Percentiles rank a stretch among this genome's conserved stretches.
phyloP scores from a whole-genome alignment of 92 coral and sea anemone species.

The Montipora capitata region DNA sequence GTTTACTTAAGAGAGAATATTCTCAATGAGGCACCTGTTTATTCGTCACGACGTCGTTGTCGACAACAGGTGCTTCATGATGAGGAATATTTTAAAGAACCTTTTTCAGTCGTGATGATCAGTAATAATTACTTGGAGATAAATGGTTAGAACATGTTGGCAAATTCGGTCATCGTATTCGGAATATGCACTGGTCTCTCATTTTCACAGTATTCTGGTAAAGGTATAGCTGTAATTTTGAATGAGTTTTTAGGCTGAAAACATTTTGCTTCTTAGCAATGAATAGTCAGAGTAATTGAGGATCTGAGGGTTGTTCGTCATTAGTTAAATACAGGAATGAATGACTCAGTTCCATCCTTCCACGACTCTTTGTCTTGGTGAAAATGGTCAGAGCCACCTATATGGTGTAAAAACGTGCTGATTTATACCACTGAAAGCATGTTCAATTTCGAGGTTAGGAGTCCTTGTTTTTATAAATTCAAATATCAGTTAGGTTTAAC shows the following conservation, averaged over 20 bases:
- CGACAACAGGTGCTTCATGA: constrained; percentile 5
- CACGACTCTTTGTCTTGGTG: no score
- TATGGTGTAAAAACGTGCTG: no score
- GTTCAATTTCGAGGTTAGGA: no score
- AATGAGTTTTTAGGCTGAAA: background rate
- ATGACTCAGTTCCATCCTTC: no score
- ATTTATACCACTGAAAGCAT: no score
- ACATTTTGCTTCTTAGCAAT: background rate
- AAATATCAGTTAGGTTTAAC: no score
- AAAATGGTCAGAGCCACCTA: no score
- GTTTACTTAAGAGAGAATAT: background rate
- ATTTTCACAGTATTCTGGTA: background rate
- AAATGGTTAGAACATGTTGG: background rate
- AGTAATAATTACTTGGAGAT: background rate
- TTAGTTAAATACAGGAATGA: no score
- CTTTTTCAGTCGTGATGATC: background rate
- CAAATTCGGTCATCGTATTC: background rate
- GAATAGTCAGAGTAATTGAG: no score
- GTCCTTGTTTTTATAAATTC: no score
- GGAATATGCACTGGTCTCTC: background rate
- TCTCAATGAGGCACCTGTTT: constrained; percentile 24
- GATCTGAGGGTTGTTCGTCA: no score
- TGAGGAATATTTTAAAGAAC: background rate
- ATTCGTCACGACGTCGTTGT: constrained; percentile 27
- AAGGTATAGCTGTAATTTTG: constrained; percentile 6